phyloP scores from a whole-genome alignment of 2,113 vertebrate species.

The Apodemus speciosus region DNA sequence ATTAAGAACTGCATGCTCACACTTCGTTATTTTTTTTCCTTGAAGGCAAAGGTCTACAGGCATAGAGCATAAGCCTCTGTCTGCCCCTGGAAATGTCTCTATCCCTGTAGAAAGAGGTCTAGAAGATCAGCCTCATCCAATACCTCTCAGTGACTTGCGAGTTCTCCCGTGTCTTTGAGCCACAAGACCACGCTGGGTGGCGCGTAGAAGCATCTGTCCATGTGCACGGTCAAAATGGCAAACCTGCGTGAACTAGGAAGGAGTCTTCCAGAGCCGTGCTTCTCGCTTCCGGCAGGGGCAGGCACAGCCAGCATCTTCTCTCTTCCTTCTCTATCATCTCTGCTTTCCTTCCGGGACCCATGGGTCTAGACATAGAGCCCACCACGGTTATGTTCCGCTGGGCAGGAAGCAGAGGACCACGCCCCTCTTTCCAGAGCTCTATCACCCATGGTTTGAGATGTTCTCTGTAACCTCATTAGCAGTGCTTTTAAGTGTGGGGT shows the following conservation, averaged over 20 bases:
- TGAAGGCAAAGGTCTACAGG: neutral
- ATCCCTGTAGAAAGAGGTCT: too few species aligned
- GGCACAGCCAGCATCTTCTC: fast-evolving
- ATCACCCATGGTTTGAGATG: fast-evolving
- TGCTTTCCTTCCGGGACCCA: too few species aligned
- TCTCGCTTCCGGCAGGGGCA: too few species aligned
- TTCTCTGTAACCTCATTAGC: too few species aligned
- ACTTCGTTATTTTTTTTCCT: neutral
- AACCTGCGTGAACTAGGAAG: too few species aligned
- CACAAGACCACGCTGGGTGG: neutral
- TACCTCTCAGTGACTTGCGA: neutral
- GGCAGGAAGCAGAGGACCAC: fast-evolving
- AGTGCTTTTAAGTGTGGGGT: neutral
- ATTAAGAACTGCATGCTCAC: too few species aligned
- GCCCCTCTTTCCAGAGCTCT: neutral
- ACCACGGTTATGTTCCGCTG: fast-evolving
- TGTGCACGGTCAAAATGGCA: neutral
- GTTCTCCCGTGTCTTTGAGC: neutral
- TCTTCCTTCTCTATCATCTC: neutral
- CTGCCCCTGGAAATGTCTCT: too few species aligned
- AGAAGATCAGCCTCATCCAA: too few species aligned
- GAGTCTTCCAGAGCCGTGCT: neutral
- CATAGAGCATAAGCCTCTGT: neutral
- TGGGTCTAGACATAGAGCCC: fast-evolving
- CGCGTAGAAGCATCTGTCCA: too few species aligned